Conservation (phyloP, 2,797 vertebrate genomes). For the Pempheris klunzingeri region DNA sequence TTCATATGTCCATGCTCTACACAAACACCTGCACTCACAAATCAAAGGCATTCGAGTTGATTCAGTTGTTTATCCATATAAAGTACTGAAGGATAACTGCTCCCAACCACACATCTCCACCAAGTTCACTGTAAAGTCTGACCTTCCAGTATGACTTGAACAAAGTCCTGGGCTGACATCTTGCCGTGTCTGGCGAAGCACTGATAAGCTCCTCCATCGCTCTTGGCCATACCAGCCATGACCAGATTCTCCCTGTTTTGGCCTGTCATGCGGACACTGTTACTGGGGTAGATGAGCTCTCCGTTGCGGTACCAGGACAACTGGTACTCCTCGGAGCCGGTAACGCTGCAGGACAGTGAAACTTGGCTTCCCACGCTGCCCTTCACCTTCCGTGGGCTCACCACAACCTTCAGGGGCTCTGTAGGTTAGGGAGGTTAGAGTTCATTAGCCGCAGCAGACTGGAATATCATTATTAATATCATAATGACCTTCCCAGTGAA, state of each 20-base stretch:
- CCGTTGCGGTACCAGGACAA: slow-evolving; percentile 98
- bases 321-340: slow-evolving; percentile 93
- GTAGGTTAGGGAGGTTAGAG: slow-evolving; percentile 33
- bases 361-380: slow-evolving; percentile 98
- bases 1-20: background rate
- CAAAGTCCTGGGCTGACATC: slow-evolving; percentile 97
- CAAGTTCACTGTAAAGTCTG: slow-evolving; percentile 64
- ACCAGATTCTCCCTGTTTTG: slow-evolving; percentile 93
- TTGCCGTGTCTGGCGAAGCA: slow-evolving; percentile 96
- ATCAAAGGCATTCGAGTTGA: background rate
- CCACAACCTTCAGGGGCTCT: slow-evolving; percentile 94
- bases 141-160: slow-evolving; percentile 98
- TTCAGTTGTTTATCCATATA: background rate
- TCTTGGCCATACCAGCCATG: slow-evolving; percentile 98
- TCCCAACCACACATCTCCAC: background rate
- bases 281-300: slow-evolving; percentile 94
- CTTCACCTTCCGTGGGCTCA: slow-evolving; percentile 95
- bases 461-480: no score
- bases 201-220: slow-evolving; percentile 97
- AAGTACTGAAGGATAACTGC: background rate
- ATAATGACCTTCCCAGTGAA: background rate
- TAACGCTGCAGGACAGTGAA: slow-evolving; percentile 94
- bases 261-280: slow-evolving; percentile 93
- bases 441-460: background rate
- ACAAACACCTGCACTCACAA: background rate